Evolutionary conservation across 2,888 invertebrate genomes (phyloP), one percentile per base, ranked within the genome.

Genomic region (Noctua pronuba): DNA sequence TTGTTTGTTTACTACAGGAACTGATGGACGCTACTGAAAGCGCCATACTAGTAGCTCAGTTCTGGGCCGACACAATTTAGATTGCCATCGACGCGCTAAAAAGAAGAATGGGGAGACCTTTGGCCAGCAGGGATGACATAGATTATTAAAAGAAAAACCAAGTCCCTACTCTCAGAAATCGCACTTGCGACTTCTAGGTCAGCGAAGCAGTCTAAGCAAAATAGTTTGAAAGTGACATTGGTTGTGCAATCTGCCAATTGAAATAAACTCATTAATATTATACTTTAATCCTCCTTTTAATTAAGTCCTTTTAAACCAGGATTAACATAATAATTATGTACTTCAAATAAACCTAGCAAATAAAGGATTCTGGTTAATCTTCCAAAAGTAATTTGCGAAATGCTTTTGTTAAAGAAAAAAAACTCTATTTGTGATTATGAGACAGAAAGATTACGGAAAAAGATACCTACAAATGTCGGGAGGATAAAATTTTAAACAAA

Each of bases 321-420:
- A 67, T 60, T 73, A 49, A 41, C 35, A 75, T 69, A 75, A 73
- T 64, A 49, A 77, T 81, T 79, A 83, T 77, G 66, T 79, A 75
- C 70, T 77, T 82, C 67, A 70, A 82, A 78, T 73, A 82, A 84
- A 62, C 60, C 41, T 18, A 13, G 35, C 68, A 83, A 73, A 83
- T 72, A 84, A 74, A 68, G 65, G 75, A 75, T 73, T 76, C 35
- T 16, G 31, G 24, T 65, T 77, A 80, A 87, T 86, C 75, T 80
- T 24, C 69, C 18, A 79, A 86, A 82, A 85, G 78, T 83, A 87
- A 87, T 86, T 84, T 79, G 49, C 69, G 58, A 82, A 84, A 81
- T 73, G 74, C 62, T 70, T 77, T 77, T 71, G 74, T 67, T 75
- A 67, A 77, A 66, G 41, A 68, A 73, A 86, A 71, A 73, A 85